Evolutionary conservation across 2,888 invertebrate species (phyloP).

Genomic region (Hirtodrosophila alboralis): DNA sequence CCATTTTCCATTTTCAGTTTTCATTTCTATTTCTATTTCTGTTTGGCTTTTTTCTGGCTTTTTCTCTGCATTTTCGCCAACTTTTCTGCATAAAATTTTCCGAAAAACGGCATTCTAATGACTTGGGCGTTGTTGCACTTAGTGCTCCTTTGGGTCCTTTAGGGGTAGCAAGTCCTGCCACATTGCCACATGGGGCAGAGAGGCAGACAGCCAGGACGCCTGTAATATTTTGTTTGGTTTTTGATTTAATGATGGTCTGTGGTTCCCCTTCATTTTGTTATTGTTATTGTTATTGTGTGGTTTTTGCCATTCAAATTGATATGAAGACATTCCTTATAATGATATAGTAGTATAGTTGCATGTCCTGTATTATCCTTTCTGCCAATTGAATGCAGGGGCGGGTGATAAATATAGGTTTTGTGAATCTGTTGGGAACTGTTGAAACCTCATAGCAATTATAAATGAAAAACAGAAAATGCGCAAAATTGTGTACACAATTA

Average conservation of each 20-base stretch:
- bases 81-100: constrained; percentile 67
- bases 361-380: background rate
- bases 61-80: no score
- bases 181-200: background rate
- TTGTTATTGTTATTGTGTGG: constrained; percentile 27
- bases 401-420: constrained; percentile 35
- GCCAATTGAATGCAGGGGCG: constrained; percentile 7
- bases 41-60: constrained; percentile 26
- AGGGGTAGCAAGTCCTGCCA: no score
- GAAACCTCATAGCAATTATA: constrained; percentile 23
- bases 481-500: background rate
- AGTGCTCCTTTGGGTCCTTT: constrained; percentile 4
- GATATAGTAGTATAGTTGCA: constrained; percentile 25
- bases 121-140: constrained; percentile 70
- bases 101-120: constrained; percentile 74
- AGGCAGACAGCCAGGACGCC: no score
- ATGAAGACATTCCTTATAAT: constrained; percentile 62
- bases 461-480: background rate
- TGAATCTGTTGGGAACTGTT: constrained; percentile 6
- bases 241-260: constrained; percentile 67
- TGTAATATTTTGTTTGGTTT: constrained; percentile 60
- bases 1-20: constrained; percentile 15
- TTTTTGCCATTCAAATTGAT: constrained; percentile 19
- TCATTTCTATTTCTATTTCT: constrained; percentile 31
- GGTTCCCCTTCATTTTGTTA: no score